Base-by-base conservation (phyloP, 2,888 invertebrate genomes). In the Mesochorus sp. region DNA sequence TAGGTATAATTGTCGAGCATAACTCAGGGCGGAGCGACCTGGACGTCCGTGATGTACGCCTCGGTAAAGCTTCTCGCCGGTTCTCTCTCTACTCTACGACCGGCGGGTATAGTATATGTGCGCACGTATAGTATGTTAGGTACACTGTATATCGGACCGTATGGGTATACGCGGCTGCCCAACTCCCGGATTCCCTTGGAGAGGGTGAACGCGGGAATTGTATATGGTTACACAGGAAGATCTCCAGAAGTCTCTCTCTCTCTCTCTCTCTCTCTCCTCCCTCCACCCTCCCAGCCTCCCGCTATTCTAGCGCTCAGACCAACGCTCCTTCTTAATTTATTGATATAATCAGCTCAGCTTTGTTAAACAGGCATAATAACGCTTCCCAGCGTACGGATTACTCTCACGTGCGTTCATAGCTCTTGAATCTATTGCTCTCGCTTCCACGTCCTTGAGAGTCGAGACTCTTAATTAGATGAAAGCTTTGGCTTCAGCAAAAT, bases 1-100 rank as follows among this genome's bases (percentile, higher is more conserved):
- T 85, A 85, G 86, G 86, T 88, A 88, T 88, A 89, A 89, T 89
- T 88, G 89, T 89, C 89, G 88, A 86, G 87, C 88, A 88, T 89
- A 89, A 89, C 85, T 88, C 88, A 89, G 84, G 85, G 85, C 85
- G 85, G 87, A 87, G 86, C 85, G 82, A 84, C 84, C 84, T 84
- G 86, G 86, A 88, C 87, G 84, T 84, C 77, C 82, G 86, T 88
- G 88, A 88, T 87, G 86, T 88, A 89, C 89, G 87, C 83, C 84
- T 87, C 77, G 85, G 87, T 85, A 86, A 87, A 88, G 88, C 86
- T 84, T 83, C 83, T 83, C 82, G 82, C 79, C 80, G 81, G 59
- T 61, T n/a, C n/a, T 66, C 79, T 64, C 71, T 71, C 42, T 73
- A 19, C 68, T 72, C 44, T 64, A 70, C 74, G 57, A 68, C 66